Percentiles rank a stretch among this genome's conserved stretches.
phyloP scores from a whole-genome alignment of 2,113 vertebrate species.

The Prolemur simus region DNA sequence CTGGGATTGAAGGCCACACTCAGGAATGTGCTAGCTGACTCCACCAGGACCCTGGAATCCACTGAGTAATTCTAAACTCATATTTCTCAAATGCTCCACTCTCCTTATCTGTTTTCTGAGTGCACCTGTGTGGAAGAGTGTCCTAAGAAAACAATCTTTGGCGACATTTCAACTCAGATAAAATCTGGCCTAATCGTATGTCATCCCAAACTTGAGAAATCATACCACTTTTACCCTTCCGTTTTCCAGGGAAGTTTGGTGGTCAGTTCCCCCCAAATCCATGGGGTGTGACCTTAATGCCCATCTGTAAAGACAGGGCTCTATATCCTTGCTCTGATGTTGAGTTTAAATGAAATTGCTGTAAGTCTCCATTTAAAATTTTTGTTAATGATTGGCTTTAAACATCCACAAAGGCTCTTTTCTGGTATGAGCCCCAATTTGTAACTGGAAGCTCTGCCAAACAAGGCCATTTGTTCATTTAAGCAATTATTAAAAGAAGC shows the following conservation, averaged over 20 bases:
- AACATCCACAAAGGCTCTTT: background rate
- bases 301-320: background rate
- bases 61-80: background rate
- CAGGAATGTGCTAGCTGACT: background rate
- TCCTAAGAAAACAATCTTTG: background rate
- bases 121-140: background rate
- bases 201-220: background rate
- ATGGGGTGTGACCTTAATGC: background rate
- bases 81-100: background rate
- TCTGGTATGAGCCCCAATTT: background rate
- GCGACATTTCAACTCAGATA: background rate
- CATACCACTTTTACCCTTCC: background rate
- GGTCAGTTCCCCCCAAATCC: background rate
- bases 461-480: background rate
- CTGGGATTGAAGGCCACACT: background rate
- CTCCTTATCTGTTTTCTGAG: background rate
- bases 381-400: background rate
- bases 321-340: background rate
- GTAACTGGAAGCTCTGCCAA: background rate
- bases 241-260: background rate
- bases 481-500: constrained; percentile 1
- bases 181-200: background rate
- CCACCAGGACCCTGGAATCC: constrained; percentile 9
- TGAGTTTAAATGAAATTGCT: background rate
- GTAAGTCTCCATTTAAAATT: background rate